These are phyloP conservation scores for Clarias macrocephalus DNA, from an alignment of 2,113 vertebrate species.

Conservation along the genomic window DNA sequence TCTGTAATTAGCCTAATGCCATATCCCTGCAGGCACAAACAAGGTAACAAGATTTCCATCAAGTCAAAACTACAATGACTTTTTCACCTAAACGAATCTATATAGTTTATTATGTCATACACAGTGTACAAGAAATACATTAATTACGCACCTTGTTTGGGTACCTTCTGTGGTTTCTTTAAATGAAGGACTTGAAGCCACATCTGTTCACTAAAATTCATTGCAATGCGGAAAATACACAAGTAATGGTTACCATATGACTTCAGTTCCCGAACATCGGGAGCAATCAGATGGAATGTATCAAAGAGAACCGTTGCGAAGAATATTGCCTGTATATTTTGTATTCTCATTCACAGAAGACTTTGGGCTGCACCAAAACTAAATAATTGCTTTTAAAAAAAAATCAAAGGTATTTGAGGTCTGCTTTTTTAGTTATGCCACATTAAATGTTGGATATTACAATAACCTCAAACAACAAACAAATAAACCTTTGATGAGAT, in stretches of 20 bases:
- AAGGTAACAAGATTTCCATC: conserved; percentile 53
- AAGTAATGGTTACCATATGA: conserved; percentile 58
- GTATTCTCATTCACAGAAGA: conserved; percentile 7
- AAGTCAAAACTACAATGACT: background rate
- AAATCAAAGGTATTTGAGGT: conserved; percentile 5
- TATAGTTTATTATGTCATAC: background rate
- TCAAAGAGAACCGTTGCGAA: background rate
- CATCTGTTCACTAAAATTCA: conserved; percentile 46
- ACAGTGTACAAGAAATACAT: background rate
- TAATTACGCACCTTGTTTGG: conserved; percentile 48
- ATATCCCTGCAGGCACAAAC: conserved; percentile 51
- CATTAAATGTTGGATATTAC: background rate
- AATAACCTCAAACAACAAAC: background rate
- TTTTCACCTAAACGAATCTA: conserved; percentile 11
- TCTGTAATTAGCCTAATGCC: conserved; percentile 61
- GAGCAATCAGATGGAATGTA: conserved; percentile 5
- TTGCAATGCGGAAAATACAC: conserved; percentile 43
- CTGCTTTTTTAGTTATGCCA: conserved; percentile 7
- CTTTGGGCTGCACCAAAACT: conserved; percentile 12
- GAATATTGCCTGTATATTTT: conserved; percentile 20
- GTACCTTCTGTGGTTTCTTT: conserved; percentile 51
- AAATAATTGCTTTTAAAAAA: conserved; percentile 9
- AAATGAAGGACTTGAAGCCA: conserved; percentile 48
- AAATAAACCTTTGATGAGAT: background rate
- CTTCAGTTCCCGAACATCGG: conserved; percentile 39